phyloP scores from a whole-genome alignment of 1,140 invertebrate species.

The Brachionus koreanus region DNA sequence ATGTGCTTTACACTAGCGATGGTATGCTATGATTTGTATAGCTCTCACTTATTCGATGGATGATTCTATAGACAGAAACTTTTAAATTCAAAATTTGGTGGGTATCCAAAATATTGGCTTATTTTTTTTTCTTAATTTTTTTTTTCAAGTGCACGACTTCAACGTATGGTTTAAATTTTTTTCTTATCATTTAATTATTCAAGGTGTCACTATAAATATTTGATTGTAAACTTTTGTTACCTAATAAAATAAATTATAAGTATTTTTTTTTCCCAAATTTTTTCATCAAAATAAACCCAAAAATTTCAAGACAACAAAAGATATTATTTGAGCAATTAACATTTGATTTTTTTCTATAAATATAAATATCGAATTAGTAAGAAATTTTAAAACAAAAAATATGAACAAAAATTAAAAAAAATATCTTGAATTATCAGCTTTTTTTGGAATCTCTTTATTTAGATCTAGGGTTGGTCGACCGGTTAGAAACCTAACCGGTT shows the following conservation, averaged over 20 bases:
- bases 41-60: neutral
- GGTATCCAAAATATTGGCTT: conserved; percentile 6
- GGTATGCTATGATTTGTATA: neutral
- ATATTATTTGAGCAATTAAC: no score
- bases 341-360: no score
- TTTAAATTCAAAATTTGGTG: neutral
- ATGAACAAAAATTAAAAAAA: no score
- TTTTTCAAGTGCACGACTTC: neutral
- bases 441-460: no score
- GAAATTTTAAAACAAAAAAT: no score
- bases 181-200: neutral
- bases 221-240: neutral
- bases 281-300: no score
- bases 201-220: neutral
- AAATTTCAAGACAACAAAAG: no score
- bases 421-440: no score
- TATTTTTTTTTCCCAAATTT: no score
- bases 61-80: neutral
- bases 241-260: neutral
- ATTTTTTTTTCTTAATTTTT: neutral
- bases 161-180: neutral
- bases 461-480: no score
- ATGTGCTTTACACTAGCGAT: neutral
- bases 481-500: no score
- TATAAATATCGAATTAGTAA: no score